Base-by-base conservation (phyloP, 2,113 vertebrate species). In the Baryphthengus martii region DNA sequence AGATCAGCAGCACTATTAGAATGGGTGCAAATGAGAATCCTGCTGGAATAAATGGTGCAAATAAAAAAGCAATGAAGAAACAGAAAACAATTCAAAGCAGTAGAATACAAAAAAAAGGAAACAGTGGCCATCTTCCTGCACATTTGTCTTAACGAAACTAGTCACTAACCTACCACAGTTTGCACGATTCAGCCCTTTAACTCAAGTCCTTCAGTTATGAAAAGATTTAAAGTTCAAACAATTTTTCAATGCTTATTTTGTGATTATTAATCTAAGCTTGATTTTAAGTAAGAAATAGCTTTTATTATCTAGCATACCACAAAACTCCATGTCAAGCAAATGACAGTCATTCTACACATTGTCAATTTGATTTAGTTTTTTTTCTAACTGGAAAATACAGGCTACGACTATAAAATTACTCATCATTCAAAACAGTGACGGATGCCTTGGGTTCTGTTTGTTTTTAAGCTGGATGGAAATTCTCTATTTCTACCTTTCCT, bases 1-100 rank as follows among this genome's bases (percentile, higher is more conserved):
- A 99, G 98, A 98, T 99, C 99, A 98, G 99, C 99, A 89, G 99
- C 99, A 97, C 99, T 99, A 99, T 99, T 99, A 97, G 99, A 99
- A 98, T 99, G 99, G 98, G 99, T 99, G 98, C 99, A 99, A 98
- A 99, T 99, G 97, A 99, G 98, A 98, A 99, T 99, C 98, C 99
- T 99, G 98, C 96, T 95, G 97, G 97, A 98, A 98, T 98, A 98
- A 98, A 98, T 97, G 98, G 97, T 98, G 98, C 98, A 98, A 98
- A 98, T 98, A 98, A 98, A 97, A 97, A 98, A 98, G 97, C 95
- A 97, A 98, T 98, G 97, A 98, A 97, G 97, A 97, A 98, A 98
- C 97, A 98, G 96, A 98, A 98, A 98, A 97, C 97, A 97, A 97
- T 97, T 97, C 88, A 98, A 98, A 98, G 98, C 97, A 98, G 96